phyloP scores from a whole-genome alignment of 23 tunicate species.

The Halocynthia aurantium region DNA sequence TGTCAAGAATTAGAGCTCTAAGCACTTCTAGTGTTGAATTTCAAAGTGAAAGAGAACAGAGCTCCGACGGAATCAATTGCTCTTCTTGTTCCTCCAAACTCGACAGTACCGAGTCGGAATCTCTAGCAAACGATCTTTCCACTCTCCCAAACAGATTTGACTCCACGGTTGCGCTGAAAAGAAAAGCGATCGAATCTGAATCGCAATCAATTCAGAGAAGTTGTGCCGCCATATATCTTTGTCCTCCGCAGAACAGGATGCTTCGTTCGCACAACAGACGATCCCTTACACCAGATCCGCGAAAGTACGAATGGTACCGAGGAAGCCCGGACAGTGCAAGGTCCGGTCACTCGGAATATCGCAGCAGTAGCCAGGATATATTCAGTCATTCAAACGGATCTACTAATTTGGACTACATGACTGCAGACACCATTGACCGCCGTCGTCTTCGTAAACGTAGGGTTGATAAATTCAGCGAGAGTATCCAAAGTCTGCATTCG shows the following conservation, averaged over 20 bases:
- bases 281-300: conserved; percentile 19
- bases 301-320: not conserved
- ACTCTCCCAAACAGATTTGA: not conserved
- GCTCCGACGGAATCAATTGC: too few species aligned
- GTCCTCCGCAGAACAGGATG: not conserved
- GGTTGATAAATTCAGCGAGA: conserved; percentile 16
- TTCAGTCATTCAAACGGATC: too few species aligned
- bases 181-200: not conserved
- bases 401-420: conserved; percentile 10
- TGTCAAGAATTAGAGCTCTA: conserved; percentile 2
- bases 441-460: not conserved
- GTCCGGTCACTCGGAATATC: not conserved
- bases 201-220: not conserved
- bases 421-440: conserved; percentile 23
- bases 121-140: not conserved
- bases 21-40: not conserved
- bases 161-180: too few species aligned
- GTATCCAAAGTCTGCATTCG: conserved; percentile 2
- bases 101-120: too few species aligned
- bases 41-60: not conserved
- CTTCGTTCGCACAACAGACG: conserved; percentile 9
- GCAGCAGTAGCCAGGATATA: too few species aligned
- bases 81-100: too few species aligned
- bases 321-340: conserved; percentile 6
- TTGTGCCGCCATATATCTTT: not conserved